Evolutionary conservation across 2,888 invertebrate genomes (phyloP), one percentile per base, ranked within the genome.

Genomic region (Erebia epiphron): DNA sequence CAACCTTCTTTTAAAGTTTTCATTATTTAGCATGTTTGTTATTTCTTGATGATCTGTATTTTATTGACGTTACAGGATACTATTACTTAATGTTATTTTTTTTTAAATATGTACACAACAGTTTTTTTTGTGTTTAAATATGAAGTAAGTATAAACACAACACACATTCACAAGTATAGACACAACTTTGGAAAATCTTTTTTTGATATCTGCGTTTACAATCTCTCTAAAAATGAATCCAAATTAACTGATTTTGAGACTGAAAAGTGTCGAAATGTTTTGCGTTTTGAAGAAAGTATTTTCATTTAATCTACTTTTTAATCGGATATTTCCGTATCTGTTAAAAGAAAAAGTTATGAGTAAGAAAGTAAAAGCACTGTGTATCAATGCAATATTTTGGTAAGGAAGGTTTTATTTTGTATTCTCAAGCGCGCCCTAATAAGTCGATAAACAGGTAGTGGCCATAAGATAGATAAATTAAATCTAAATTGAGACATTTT

Each of bases 131-230:
- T 62, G 8, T 54, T 62, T 49, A n/a, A n/a, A 49, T 14, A 46
- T 46, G 21, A 62, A 46, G 49, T 14, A 62, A 46, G 49, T 14
- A 21, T 46, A 49, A 62, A 46, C 18, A 16, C n/a, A n/a, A n/a
- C n/a, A n/a, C n/a, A n/a, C n/a, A n/a, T n/a, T n/a, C n/a, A n/a
- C n/a, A n/a, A n/a, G n/a, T n/a, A n/a, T 5, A 16, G 16, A 11
- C 1, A 18, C 43, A 62, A 62, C 49, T 62, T 62, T 62, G 49
- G 21, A 49, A 62, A 62, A 49, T 14, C 14, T 14, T 13, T 62
- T 21, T 11, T 46, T 41, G 8, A n/a, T 14, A 61, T 61, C 61
- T 61, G 46, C 43, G 3, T 49, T 14, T 21, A 62, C 21, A 21
- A 21, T 62, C 62, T 46, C 21, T 14, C 14, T 49, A 2, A 21